phyloP scores from a whole-genome alignment of 1,140 invertebrate genomes.

The Drosophila ambigua region DNA sequence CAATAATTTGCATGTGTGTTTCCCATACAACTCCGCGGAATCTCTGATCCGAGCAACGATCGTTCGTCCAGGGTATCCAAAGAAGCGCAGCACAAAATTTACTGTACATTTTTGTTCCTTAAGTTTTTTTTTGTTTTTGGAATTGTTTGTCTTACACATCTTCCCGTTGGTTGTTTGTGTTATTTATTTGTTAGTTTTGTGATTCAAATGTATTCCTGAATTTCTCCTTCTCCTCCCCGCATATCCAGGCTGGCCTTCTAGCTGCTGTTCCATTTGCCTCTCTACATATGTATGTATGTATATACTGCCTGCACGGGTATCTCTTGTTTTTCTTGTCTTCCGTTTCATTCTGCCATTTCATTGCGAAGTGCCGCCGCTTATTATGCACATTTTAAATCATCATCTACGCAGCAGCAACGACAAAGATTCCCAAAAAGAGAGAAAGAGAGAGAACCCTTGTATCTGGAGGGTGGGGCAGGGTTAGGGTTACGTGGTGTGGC shows the following conservation, averaged over 20 bases:
- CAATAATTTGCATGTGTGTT: too few relatives aligned
- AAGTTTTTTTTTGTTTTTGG: constrained; percentile 17
- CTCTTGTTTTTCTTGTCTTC: constrained; percentile 31
- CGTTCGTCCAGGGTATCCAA: too few relatives aligned
- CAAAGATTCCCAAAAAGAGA: constrained; percentile 22
- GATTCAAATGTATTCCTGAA: constrained; percentile 75
- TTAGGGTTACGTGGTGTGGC: neutral
- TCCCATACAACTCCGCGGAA: too few relatives aligned
- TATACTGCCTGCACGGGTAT: constrained; percentile 9
- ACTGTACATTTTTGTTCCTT: too few relatives aligned
- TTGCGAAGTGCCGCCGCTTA: constrained; percentile 76
- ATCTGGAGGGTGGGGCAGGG: neutral
- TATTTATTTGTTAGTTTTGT: constrained; percentile 82
- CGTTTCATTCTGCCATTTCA: constrained; percentile 31
- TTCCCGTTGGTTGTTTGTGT: constrained; percentile 68
- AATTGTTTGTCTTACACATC: constrained; percentile 70
- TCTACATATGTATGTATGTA: too few relatives aligned
- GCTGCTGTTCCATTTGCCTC: too few relatives aligned
- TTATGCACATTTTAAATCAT: constrained; percentile 82
- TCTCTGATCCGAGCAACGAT: too few relatives aligned
- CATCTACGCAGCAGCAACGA: constrained; percentile 65
- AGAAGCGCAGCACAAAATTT: too few relatives aligned
- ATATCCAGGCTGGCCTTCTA: too few relatives aligned
- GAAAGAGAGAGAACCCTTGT: neutral
- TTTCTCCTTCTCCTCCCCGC: neutral